Evolutionary conservation across 2,113 vertebrate species (phyloP).

Genomic region (Serilophus lunatus): DNA sequence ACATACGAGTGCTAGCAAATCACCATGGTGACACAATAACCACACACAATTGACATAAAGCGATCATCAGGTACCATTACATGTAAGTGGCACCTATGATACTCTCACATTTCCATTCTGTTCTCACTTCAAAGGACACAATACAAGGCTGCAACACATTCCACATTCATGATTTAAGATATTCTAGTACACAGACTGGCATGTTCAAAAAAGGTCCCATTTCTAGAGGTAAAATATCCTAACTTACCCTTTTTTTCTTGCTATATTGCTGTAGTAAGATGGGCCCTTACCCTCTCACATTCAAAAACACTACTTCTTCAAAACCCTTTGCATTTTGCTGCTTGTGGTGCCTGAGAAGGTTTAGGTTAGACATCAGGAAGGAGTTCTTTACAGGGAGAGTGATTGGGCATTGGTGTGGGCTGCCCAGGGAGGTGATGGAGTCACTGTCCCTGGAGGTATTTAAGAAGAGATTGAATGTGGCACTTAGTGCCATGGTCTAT

Average conservation of each 20-base stretch:
- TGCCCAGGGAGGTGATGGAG: too few relatives aligned
- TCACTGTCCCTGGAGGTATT: too few relatives aligned
- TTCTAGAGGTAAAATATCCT: neutral
- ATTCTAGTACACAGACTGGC: neutral
- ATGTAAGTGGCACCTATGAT: accelerated
- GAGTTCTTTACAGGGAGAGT: too few relatives aligned
- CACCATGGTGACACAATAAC: accelerated
- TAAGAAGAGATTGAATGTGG: too few relatives aligned
- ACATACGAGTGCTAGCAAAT: neutral
- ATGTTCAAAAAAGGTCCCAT: neutral
- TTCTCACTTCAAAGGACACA: neutral
- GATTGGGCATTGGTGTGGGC: too few relatives aligned
- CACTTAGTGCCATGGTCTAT: too few relatives aligned
- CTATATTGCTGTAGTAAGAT: neutral
- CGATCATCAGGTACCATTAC: neutral
- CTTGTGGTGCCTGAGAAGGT: too few relatives aligned
- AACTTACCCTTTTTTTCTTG: neutral
- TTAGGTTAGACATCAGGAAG: too few relatives aligned
- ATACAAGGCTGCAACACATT: neutral
- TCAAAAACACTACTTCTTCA: neutral
- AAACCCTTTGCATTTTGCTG: neutral
- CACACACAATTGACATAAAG: accelerated
- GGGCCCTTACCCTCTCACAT: neutral
- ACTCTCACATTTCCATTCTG: neutral
- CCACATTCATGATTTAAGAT: neutral